These are phyloP conservation scores for Notothenia rossii DNA, from an alignment of 2,113 vertebrate species.

Conservation along the genomic window DNA sequence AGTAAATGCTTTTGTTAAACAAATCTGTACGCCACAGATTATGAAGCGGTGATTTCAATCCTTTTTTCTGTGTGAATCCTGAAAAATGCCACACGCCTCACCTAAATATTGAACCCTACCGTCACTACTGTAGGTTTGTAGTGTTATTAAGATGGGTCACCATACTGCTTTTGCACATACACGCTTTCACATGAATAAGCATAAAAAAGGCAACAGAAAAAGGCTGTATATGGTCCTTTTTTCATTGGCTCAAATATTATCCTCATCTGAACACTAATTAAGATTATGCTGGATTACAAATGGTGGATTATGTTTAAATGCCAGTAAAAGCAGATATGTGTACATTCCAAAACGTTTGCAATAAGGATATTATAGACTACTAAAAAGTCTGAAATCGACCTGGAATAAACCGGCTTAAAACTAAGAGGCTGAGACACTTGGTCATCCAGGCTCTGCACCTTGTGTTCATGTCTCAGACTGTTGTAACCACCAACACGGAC, in stretches of 20 bases:
- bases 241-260: conserved; percentile 31
- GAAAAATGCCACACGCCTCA: conserved; percentile 60
- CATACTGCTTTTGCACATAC: background rate
- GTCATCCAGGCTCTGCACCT: background rate
- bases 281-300: background rate
- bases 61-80: conserved; percentile 31
- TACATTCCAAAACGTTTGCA: background rate
- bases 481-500: background rate
- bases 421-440: background rate
- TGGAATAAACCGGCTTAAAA: background rate
- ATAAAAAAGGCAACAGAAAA: conserved; percentile 27
- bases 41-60: conserved; percentile 28
- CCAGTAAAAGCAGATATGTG: conserved; percentile 27
- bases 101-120: conserved; percentile 40
- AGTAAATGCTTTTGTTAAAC: conserved; percentile 69
- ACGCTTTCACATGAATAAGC: conserved; percentile 11
- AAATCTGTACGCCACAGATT: conserved; percentile 52
- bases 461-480: background rate
- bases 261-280: background rate
- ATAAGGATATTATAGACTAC: conserved; percentile 14
- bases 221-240: conserved; percentile 26
- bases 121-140: background rate
- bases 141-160: conserved; percentile 19
- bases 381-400: conserved; percentile 19
- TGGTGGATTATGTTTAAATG: conserved; percentile 10